These are phyloP conservation scores for Gasterosteus nipponicus DNA, from an alignment of 2,113 vertebrate species.

Conservation along the genomic window DNA sequence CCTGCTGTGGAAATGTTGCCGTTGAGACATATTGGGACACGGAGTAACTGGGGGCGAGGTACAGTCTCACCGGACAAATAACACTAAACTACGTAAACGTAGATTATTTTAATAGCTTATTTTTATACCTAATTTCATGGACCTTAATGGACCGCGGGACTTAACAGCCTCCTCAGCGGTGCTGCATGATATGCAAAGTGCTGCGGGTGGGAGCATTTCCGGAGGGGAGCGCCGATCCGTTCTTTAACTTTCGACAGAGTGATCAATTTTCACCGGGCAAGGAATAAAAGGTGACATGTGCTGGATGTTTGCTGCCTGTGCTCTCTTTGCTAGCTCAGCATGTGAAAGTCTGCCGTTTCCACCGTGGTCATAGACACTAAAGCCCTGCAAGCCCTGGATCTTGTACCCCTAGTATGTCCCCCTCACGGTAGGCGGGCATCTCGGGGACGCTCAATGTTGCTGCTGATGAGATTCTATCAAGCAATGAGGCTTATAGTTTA, in stretches of 20 bases:
- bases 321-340: constrained; percentile 74
- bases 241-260: constrained; percentile 69
- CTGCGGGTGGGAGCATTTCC: constrained; percentile 54
- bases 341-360: constrained; percentile 50
- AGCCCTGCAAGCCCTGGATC: constrained; percentile 16
- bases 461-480: constrained; percentile 14
- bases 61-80: neutral
- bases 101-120: neutral
- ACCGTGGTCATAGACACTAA: constrained; percentile 32
- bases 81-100: neutral
- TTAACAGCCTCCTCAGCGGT: constrained; percentile 13
- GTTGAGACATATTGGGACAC: neutral
- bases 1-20: neutral
- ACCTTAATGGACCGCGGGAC: constrained; percentile 43
- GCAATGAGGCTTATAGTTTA: neutral
- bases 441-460: constrained; percentile 30
- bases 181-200: constrained; percentile 41
- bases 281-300: constrained; percentile 82
- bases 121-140: constrained; percentile 5
- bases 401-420: constrained; percentile 5
- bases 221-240: constrained; percentile 69
- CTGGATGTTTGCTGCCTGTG: constrained; percentile 66
- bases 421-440: constrained; percentile 17
- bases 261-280: constrained; percentile 84
- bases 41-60: neutral